Evolutionary conservation across 2,113 vertebrate genomes (phyloP), one percentile per base, ranked within the genome.

Genomic region (Labrus mixtus): DNA sequence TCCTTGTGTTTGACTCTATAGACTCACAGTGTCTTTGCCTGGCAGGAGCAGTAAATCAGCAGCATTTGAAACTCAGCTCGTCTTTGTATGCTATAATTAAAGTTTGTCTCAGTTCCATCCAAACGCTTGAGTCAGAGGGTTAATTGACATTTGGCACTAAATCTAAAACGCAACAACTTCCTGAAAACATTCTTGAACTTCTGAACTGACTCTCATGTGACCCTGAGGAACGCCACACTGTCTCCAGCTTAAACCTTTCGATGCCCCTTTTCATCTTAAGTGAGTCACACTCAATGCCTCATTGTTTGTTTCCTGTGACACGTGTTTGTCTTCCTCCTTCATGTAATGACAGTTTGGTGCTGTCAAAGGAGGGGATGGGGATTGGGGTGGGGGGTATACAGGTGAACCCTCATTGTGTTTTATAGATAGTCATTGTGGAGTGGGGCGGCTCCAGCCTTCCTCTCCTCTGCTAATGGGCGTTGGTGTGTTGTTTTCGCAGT

Each of bases 401-500:
- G 90, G 89, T 91, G 90, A 91, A 84, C 77, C 72, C 84, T 86
- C 80, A 29, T 83, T 89, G 89, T 88, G 90, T 92, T 94, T 95
- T 93, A 94, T 93, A 89, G 91, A 76, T 6, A 90, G 90, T 93
- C 91, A 93, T 89, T 91, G 91, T 91, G 64, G 76, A 87, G 77
- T 76, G 79, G 88, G 91, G 80, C 75, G 91, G 93, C 84, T 89
- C 84, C 90, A 90, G 83, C 90, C 92, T 89, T 91, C 90, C 80
- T 89, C 85, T 93, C 82, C 89, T 90, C 76, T 13, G 48, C 88
- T 93, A 92, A 93, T 93, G 86, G 87, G 63, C 78, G 86, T 87
- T 91, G 92, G 86, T 91, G 93, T 92, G 93, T 94, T 93, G 86
- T 84, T 87, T 84, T 87, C 88, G 71, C 66, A 13, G 61, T 41